These are phyloP conservation scores for Phylloscopus whistleri DNA, from an alignment of 2,113 vertebrate species.

Conservation along the genomic window DNA sequence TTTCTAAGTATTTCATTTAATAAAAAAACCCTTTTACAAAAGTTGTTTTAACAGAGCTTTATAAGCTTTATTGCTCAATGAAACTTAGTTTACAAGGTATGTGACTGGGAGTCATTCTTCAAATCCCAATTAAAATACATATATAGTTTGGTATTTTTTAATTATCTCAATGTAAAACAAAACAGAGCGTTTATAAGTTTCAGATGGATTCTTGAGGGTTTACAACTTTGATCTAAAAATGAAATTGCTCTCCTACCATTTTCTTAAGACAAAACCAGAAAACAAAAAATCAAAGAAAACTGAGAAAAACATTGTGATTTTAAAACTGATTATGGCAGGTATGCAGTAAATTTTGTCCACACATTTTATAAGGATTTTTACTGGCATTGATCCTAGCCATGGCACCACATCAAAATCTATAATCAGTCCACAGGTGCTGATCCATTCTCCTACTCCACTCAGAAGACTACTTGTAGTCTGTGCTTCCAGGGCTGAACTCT, in stretches of 20 bases:
- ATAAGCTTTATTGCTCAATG: constrained; percentile 33
- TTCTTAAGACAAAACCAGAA: neutral
- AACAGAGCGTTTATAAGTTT: constrained; percentile 25
- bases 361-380: constrained; percentile 35
- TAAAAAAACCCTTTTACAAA: neutral
- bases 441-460: neutral
- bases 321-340: neutral
- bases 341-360: constrained; percentile 46
- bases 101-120: constrained; percentile 23
- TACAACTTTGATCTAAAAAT: constrained; percentile 38
- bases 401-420: constrained; percentile 17
- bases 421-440: neutral
- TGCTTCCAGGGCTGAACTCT: neutral
- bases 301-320: neutral
- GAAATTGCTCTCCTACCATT: neutral
- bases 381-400: neutral
- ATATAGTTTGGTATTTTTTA: constrained; percentile 51
- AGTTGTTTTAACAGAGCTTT: constrained; percentile 5
- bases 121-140: constrained; percentile 52
- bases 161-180: constrained; percentile 45
- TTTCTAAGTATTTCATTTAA: constrained; percentile 13
- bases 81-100: constrained; percentile 40
- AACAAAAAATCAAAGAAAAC: neutral
- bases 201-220: constrained; percentile 16
- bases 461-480: neutral